Percentiles rank a stretch among this genome's conserved stretches.
Conservation (phyloP, 2,888 invertebrate species). For the Prosopocoilus inquinatus region DNA sequence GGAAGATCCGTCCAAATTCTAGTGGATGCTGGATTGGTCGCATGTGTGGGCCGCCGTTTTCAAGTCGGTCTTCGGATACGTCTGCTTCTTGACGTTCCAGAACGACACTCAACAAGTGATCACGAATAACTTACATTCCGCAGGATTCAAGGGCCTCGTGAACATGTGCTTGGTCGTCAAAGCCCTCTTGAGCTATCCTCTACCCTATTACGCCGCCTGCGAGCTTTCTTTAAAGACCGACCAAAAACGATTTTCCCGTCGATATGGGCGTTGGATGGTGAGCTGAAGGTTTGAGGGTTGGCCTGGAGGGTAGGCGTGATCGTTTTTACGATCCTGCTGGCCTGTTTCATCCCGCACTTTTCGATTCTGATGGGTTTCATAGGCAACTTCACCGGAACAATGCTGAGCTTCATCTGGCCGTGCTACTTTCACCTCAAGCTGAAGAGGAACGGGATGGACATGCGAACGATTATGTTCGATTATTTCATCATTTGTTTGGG, state of each 20-base stretch:
- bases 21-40: constrained; percentile 98
- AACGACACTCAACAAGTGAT: constrained; percentile 92
- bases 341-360: constrained; percentile 97
- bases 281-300: constrained; percentile 94
- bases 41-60: constrained; percentile 97
- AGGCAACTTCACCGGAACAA: constrained; percentile 98
- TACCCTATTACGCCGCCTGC: constrained; percentile 97
- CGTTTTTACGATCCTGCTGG: constrained; percentile 89
- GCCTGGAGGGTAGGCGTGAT: constrained; percentile 87
- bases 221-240: constrained; percentile 83
- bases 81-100: constrained; percentile 97
- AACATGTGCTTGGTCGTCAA: constrained; percentile 95
- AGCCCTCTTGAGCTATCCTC: constrained; percentile 92
- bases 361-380: constrained; percentile 98
- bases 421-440: constrained; percentile 96
- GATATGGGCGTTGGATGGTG: constrained; percentile 89
- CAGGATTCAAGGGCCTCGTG: constrained; percentile 87
- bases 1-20: constrained; percentile 86
- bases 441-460: constrained; percentile 80
- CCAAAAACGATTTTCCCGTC: constrained; percentile 84
- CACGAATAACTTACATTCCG: constrained; percentile 94
- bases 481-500: constrained; percentile 92
- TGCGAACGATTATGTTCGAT: constrained; percentile 78
- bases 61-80: constrained; percentile 92
- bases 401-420: constrained; percentile 99